Percentiles rank a stretch among this genome's conserved stretches.
Evolutionary conservation across 2,797 vertebrate species (phyloP).

Genomic region (Lutjanus campechanus): DNA sequence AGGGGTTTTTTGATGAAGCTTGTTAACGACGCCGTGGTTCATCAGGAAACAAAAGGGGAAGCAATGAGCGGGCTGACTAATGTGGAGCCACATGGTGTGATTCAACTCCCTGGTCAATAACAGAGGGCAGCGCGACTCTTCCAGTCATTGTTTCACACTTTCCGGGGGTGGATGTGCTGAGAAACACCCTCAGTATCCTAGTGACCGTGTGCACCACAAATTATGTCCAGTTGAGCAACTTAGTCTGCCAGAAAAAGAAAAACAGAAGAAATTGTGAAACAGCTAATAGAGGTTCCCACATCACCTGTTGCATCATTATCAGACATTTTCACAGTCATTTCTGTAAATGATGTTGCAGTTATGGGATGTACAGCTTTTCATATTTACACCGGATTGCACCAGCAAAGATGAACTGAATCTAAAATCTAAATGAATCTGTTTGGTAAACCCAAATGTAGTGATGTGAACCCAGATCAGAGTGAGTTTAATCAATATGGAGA

Average conservation of each 20-base stretch:
- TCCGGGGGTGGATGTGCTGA: conserved; percentile 56
- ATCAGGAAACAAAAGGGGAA: conserved; percentile 63
- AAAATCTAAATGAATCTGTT: no score
- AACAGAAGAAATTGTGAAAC: neutral
- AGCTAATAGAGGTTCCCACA: neutral
- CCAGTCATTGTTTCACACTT: conserved; percentile 77
- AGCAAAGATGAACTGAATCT: no score
- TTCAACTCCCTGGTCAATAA: conserved; percentile 46
- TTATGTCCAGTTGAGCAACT: conserved; percentile 14
- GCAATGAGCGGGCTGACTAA: conserved; percentile 61
- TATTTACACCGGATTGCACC: no score
- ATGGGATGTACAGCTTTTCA: no score
- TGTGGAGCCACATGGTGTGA: conserved; percentile 24
- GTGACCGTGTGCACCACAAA: conserved; percentile 16
- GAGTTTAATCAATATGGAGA: no score
- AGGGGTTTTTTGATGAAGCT: conserved; percentile 17
- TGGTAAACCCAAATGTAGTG: no score
- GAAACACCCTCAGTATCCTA: conserved; percentile 44
- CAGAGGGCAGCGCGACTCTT: conserved; percentile 56
- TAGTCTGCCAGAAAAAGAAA: neutral
- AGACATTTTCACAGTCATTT: neutral
- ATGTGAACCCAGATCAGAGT: no score
- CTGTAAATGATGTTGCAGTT: no score
- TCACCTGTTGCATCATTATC: neutral
- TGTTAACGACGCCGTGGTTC: conserved; percentile 3